Evolutionary conservation across 2,797 vertebrate genomes (phyloP).

Genomic region (Lagorchestes hirsutus): DNA sequence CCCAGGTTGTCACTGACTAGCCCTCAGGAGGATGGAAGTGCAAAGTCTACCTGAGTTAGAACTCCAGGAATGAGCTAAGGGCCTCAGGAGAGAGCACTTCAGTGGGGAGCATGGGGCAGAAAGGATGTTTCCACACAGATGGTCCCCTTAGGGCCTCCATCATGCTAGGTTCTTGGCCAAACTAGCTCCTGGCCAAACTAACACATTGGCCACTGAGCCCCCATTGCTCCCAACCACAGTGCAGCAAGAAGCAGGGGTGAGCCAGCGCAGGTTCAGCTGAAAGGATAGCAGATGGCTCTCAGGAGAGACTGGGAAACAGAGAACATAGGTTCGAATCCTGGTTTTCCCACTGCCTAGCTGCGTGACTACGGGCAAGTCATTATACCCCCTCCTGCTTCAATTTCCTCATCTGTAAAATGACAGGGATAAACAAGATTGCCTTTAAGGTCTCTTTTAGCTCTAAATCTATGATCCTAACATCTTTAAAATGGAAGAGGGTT

Average conservation of each 20-base stretch:
- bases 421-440: not conserved
- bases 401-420: not conserved
- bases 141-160: slow-evolving; percentile 18
- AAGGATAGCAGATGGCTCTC: not conserved
- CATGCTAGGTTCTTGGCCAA: slow-evolving; percentile 3
- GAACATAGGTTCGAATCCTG: not conserved
- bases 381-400: not conserved
- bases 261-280: not conserved
- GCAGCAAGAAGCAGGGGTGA: not conserved
- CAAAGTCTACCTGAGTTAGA: not conserved
- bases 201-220: not conserved
- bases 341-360: not conserved
- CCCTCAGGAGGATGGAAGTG: not conserved
- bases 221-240: not conserved
- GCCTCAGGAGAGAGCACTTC: not conserved
- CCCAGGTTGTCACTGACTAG: not conserved
- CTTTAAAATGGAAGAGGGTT: not conserved
- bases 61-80: not conserved
- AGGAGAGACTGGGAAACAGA: too few relatives aligned
- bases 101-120: not conserved
- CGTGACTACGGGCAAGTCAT: not conserved
- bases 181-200: slow-evolving; percentile 19
- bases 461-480: not conserved
- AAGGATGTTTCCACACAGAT: not conserved
- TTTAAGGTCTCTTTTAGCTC: not conserved